A percentile compares a stretch with the other conserved stretches of the same genome.
These are phyloP conservation scores for Papilio protenor DNA, from an alignment of 2,888 invertebrate species.

Conservation along the genomic window DNA sequence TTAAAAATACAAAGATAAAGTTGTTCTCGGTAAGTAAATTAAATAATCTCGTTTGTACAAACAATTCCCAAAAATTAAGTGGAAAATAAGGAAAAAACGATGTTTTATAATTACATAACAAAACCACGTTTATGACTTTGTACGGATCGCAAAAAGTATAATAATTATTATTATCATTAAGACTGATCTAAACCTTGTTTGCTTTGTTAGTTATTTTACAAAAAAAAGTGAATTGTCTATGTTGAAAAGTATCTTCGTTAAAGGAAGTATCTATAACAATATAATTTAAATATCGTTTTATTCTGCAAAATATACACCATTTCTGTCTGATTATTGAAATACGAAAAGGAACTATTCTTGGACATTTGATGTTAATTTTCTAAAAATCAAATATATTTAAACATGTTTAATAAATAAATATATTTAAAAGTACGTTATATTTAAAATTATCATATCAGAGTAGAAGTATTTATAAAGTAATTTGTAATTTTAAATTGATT, in stretches of 20 bases:
- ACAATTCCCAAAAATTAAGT: slow-evolving; percentile 26
- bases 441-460: background rate
- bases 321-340: background rate
- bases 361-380: no score
- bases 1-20: slow-evolving; percentile 21
- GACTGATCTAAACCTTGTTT: slow-evolving; percentile 29
- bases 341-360: no score
- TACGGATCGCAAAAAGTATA: slow-evolving; percentile 21
- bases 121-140: slow-evolving; percentile 36
- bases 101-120: slow-evolving; percentile 40
- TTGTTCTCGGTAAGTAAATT: slow-evolving; percentile 29
- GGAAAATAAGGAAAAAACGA: slow-evolving; percentile 21
- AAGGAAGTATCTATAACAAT: background rate
- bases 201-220: slow-evolving; percentile 24
- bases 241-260: background rate
- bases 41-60: slow-evolving; percentile 37
- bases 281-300: background rate
- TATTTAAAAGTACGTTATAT: background rate
- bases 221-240: background rate
- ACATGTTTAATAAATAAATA: no score
- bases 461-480: background rate
- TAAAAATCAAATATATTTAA: no score
- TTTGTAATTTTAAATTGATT: slow-evolving; percentile 15
- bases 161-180: slow-evolving; percentile 28
- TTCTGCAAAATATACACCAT: no score